These are phyloP conservation scores for Oligia fasciuncula DNA, from an alignment of 2,888 invertebrate species.

Conservation along the genomic window DNA sequence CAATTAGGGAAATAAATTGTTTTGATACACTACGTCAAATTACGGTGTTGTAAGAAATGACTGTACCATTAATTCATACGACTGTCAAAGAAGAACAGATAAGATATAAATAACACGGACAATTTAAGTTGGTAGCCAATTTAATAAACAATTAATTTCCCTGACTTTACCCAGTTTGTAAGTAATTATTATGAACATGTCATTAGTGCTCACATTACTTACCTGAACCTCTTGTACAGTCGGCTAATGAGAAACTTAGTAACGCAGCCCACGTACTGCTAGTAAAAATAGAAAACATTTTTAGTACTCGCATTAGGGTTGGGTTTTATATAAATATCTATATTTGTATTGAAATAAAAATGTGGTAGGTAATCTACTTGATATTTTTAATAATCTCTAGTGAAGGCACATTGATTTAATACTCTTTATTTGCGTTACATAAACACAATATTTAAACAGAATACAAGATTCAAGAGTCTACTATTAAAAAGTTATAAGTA, in stretches of 20 bases:
- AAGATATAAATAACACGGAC: background rate
- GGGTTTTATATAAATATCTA: constrained; percentile 18
- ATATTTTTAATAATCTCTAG: background rate
- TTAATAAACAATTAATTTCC: background rate
- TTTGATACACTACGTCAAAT: background rate
- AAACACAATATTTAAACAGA: background rate
- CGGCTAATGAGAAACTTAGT: constrained; percentile 57
- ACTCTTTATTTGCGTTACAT: background rate
- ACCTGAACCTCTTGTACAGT: constrained; percentile 35
- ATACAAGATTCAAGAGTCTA: background rate
- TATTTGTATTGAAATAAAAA: background rate
- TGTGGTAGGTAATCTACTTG: background rate
- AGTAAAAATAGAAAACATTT: constrained; percentile 44
- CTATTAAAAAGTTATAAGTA: background rate
- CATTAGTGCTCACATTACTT: constrained; percentile 50
- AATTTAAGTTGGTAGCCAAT: background rate
- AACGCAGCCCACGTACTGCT: constrained; percentile 38
- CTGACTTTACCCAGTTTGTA: background rate
- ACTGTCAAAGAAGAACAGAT: background rate
- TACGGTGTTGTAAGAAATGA: background rate
- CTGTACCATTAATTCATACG: background rate
- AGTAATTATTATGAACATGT: constrained; percentile 34
- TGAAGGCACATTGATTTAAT: background rate
- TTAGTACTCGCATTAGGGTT: constrained; percentile 31
- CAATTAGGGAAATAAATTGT: background rate